Evolutionary conservation across 2,113 vertebrate species (phyloP).

Genomic region (Trichechus manatus): DNA sequence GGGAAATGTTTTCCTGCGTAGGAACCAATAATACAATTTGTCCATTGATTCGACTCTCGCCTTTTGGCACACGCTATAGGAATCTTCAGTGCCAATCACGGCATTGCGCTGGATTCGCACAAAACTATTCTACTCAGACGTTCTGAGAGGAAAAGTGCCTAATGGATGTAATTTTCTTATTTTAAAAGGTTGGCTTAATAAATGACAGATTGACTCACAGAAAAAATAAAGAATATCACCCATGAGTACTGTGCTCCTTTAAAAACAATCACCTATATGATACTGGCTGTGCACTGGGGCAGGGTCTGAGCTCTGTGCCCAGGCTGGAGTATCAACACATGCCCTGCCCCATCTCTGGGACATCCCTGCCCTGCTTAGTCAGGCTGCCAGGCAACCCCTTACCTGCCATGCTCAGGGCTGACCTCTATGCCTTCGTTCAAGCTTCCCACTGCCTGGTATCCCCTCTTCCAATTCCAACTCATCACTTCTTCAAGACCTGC

Average conservation of each 20-base stretch:
- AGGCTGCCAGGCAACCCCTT: neutral
- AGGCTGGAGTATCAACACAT: neutral
- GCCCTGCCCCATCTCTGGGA: neutral
- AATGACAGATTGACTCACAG: too few species aligned
- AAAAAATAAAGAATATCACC: neutral
- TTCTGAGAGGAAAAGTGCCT: conserved; percentile 80
- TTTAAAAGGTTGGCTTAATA: conserved; percentile 80
- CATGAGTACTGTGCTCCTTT: neutral
- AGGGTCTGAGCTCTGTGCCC: neutral
- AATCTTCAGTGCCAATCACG: conserved; percentile 83
- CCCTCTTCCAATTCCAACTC: neutral
- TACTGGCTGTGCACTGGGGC: neutral
- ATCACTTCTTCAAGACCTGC: neutral
- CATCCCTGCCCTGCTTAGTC: neutral
- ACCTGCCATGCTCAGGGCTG: neutral
- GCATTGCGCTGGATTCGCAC: conserved; percentile 83
- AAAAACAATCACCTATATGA: neutral
- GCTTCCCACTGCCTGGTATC: neutral
- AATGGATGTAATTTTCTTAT: conserved; percentile 80
- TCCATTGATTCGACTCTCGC: conserved; percentile 88
- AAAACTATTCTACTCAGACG: conserved; percentile 76
- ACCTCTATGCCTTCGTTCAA: neutral
- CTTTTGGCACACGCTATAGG: conserved; percentile 85
- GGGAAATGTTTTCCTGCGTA: conserved; percentile 88
- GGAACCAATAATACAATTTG: conserved; percentile 88